These are phyloP conservation scores for Trichogramma evanescens DNA, from an alignment of 2,888 invertebrate species.

Conservation along the genomic window DNA sequence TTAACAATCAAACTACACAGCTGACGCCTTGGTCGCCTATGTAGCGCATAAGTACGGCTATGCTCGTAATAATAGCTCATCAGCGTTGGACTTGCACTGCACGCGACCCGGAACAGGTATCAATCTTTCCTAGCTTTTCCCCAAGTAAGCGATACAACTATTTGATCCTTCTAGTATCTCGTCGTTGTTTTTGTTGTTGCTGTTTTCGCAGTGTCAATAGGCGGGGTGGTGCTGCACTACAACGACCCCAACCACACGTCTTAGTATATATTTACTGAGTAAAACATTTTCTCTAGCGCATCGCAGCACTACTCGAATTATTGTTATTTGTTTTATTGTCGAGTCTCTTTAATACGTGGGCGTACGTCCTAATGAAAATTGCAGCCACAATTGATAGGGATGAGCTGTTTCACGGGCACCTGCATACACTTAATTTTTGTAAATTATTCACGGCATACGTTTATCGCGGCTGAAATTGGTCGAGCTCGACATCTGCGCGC, in stretches of 20 bases:
- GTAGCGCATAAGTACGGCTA: background rate
- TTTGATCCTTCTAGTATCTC: conserved; percentile 9
- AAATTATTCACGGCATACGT: too few relatives aligned
- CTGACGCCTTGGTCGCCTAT: conserved; percentile 11
- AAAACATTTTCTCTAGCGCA: background rate
- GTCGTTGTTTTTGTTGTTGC: background rate
- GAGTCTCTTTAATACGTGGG: background rate
- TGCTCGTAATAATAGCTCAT: background rate
- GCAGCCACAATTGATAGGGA: too few relatives aligned
- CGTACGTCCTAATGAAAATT: background rate
- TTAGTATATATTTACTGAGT: conserved; percentile 8
- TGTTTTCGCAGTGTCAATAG: conserved; percentile 16
- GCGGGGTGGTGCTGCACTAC: background rate
- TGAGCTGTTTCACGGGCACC: too few relatives aligned
- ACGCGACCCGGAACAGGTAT: conserved; percentile 9
- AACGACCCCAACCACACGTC: background rate
- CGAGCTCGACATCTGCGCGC: too few relatives aligned
- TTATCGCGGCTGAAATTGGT: too few relatives aligned
- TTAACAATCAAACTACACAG: conserved; percentile 4
- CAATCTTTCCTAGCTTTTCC: conserved; percentile 10
- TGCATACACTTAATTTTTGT: too few relatives aligned
- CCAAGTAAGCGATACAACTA: background rate
- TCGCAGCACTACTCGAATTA: background rate
- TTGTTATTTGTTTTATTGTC: conserved; percentile 14
- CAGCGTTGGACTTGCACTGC: conserved; percentile 7